Percentiles rank a stretch among this genome's conserved stretches.
Evolutionary conservation across 2,888 invertebrate genomes (phyloP).

Genomic region (Drosophila macrospina): DNA sequence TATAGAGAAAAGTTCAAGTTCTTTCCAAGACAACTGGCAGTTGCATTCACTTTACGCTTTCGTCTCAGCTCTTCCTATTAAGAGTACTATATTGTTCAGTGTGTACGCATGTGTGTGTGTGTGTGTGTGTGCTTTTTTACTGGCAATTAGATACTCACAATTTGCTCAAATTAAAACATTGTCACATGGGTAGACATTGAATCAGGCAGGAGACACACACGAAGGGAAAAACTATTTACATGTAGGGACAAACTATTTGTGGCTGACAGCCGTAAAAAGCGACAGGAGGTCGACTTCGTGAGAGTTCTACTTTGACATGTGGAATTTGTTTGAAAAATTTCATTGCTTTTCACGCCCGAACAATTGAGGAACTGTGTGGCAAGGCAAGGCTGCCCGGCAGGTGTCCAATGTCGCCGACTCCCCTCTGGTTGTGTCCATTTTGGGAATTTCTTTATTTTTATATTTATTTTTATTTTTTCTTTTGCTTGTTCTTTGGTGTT

Average conservation of each 20-base stretch:
- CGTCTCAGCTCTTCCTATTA: constrained; percentile 5
- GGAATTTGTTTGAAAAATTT: constrained; percentile 58
- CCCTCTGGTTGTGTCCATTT: constrained; percentile 5
- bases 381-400: constrained; percentile 28
- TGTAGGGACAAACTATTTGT: constrained; percentile 3
- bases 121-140: constrained; percentile 23
- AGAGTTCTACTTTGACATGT: constrained; percentile 44
- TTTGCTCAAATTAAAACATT: constrained; percentile 56
- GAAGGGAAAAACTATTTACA: constrained; percentile 34
- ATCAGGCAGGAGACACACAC: background rate
- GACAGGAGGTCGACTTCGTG: constrained; percentile 12
- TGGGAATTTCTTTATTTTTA: background rate
- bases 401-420: constrained; percentile 31
- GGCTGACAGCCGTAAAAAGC: constrained; percentile 20
- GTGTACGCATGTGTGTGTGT: no score
- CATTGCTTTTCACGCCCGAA: constrained; percentile 45
- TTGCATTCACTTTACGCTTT: background rate
- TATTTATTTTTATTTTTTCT: background rate
- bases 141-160: constrained; percentile 53
- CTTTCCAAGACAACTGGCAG: background rate
- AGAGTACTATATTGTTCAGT: constrained; percentile 7
- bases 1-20: background rate
- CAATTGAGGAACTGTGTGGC: constrained; percentile 28
- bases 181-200: constrained; percentile 22
- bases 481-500: constrained; percentile 29